A percentile compares a stretch with the other conserved stretches of the same genome.
phyloP scores from a whole-genome alignment of 2,888 invertebrate genomes.

The Epinotia ramella region DNA sequence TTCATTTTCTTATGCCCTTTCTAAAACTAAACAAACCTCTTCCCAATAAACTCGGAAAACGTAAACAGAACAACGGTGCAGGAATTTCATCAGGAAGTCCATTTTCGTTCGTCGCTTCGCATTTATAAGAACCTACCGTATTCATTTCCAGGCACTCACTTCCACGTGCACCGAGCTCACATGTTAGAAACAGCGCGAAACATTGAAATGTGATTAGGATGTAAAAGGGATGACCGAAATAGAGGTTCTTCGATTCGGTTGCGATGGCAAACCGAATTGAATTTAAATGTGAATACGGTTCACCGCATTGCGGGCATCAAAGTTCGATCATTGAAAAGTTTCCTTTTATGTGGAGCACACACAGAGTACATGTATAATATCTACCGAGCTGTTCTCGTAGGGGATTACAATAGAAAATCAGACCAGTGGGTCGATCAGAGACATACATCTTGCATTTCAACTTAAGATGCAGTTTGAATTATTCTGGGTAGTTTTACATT shows the following conservation, averaged over 20 bases:
- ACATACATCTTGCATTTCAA: too few species aligned
- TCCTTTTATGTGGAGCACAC: not conserved
- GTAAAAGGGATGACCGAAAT: not conserved
- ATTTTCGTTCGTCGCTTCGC: not conserved
- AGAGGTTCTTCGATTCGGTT: not conserved
- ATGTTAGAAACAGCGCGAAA: too few species aligned
- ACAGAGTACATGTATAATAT: not conserved
- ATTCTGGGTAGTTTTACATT: too few species aligned
- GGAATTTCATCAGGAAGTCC: not conserved
- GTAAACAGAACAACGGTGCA: conserved; percentile 11
- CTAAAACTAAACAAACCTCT: conserved; percentile 3
- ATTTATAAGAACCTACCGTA: not conserved
- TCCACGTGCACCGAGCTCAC: too few species aligned
- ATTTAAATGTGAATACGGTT: conserved; percentile 17
- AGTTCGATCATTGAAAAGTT: conserved; percentile 31
- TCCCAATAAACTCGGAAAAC: conserved; percentile 5
- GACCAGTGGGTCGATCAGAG: not conserved
- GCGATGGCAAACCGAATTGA: conserved; percentile 10
- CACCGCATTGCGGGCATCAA: conserved; percentile 13
- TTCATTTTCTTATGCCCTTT: not conserved
- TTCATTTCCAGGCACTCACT: too few species aligned
- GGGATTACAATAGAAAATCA: not conserved
- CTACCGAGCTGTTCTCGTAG: not conserved
- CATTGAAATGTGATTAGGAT: not conserved
- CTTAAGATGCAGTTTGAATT: too few species aligned